Percentiles rank a stretch among this genome's conserved stretches.
Evolutionary conservation across 2,888 invertebrate species (phyloP).

Genomic region (Horisme vitalbata): DNA sequence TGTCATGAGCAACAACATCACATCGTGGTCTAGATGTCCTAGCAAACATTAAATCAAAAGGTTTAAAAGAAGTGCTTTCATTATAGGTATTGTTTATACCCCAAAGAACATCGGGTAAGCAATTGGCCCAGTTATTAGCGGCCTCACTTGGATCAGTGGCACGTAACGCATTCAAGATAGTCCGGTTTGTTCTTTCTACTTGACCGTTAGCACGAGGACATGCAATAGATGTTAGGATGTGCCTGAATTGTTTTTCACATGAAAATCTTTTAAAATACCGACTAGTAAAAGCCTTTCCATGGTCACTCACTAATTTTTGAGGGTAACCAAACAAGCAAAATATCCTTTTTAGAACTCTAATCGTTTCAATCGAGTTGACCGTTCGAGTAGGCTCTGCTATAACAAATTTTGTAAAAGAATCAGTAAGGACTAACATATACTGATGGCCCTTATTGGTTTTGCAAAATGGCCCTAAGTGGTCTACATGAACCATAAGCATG

Average conservation of each 20-base stretch:
- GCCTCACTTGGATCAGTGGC: conserved; percentile 31
- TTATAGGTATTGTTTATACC: conserved; percentile 33
- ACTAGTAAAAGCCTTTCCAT: conserved; percentile 1
- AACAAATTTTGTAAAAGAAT: conserved; percentile 12
- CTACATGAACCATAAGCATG: conserved; percentile 30
- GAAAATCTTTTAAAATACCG: conserved; percentile 32
- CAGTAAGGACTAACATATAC: conserved; percentile 35
- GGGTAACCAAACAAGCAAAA: background rate
- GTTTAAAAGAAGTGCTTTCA: conserved; percentile 28
- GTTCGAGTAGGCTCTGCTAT: conserved; percentile 30
- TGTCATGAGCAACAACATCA: background rate
- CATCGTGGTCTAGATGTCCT: background rate
- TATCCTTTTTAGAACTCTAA: background rate
- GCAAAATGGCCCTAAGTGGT: conserved; percentile 37
- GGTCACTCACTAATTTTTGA: background rate
- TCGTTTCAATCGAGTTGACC: conserved; percentile 18
- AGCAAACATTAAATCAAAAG: conserved; percentile 35
- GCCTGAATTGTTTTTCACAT: conserved; percentile 30
- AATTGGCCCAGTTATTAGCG: conserved; percentile 34
- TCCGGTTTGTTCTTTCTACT: conserved; percentile 36
- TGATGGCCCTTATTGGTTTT: conserved; percentile 25
- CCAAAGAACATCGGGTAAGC: conserved; percentile 29
- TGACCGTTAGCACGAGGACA: conserved; percentile 37
- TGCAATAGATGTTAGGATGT: conserved; percentile 31
- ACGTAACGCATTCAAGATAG: conserved; percentile 7